Evolutionary conservation across 1,140 invertebrate genomes (phyloP).

Genomic region (Elymnias hypermnestra): DNA sequence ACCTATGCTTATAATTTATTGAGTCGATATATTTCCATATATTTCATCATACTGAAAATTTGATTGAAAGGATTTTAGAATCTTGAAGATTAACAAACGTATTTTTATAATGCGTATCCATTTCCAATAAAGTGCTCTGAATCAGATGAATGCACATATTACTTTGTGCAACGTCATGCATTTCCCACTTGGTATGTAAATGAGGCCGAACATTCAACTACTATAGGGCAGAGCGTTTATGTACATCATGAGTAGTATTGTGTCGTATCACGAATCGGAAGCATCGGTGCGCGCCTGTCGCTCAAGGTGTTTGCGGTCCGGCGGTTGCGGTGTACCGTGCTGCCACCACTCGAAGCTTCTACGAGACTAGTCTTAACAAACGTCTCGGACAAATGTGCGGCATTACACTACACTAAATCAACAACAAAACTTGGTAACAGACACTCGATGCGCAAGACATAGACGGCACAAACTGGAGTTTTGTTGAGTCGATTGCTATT

Average conservation of each 20-base stretch:
- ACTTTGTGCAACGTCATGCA: conserved; percentile 59
- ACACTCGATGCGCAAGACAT: conserved; percentile 66
- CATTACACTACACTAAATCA: conserved; percentile 70
- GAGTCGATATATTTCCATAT: no score
- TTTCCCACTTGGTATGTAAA: conserved; percentile 36
- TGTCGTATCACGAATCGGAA: conserved; percentile 52
- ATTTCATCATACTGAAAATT: no score
- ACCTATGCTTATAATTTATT: no score
- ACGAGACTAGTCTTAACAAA: conserved; percentile 55
- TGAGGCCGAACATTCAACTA: conserved; percentile 57
- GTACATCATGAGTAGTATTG: conserved; percentile 59
- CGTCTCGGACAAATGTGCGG: conserved; percentile 54
- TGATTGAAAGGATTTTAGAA: no score
- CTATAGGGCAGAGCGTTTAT: conserved; percentile 54
- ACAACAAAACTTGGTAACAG: conserved; percentile 67
- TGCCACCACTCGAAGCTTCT: conserved; percentile 61
- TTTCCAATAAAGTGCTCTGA: conserved; percentile 43
- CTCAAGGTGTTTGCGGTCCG: conserved; percentile 53
- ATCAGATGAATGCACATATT: conserved; percentile 55
- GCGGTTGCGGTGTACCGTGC: conserved; percentile 49
- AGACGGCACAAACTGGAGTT: conserved; percentile 60
- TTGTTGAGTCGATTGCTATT: conserved; percentile 30
- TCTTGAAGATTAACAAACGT: no score
- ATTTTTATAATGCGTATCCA: no score
- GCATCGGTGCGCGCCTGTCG: conserved; percentile 64